Evolutionary conservation across 2,888 invertebrate species (phyloP).

Genomic region (Rhagonycha fulva): DNA sequence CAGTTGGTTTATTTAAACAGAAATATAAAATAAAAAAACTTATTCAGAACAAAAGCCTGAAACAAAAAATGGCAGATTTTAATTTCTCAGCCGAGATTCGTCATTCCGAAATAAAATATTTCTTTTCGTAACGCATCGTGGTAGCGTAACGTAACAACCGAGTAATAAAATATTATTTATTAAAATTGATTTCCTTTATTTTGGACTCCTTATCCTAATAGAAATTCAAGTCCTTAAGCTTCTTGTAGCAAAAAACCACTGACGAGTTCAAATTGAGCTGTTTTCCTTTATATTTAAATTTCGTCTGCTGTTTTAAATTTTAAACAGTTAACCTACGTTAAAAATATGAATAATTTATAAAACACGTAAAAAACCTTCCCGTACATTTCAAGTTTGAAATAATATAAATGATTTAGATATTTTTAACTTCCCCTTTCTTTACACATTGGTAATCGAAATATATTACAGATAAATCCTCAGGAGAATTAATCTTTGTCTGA

Average conservation of each 20-base stretch:
- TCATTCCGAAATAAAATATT: too few species aligned
- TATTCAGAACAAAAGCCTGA: not conserved
- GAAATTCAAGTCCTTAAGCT: not conserved
- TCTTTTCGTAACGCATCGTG: too few species aligned
- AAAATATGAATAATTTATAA: not conserved
- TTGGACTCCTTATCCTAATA: not conserved
- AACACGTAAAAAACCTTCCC: not conserved
- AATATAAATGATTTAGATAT: not conserved
- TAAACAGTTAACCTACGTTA: not conserved
- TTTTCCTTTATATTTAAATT: not conserved
- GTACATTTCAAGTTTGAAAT: not conserved
- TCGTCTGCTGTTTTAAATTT: not conserved
- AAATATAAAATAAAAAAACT: not conserved
- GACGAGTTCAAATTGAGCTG: not conserved
- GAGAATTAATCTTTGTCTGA: not conserved
- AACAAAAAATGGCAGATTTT: not conserved
- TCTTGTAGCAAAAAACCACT: not conserved
- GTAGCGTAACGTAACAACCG: not conserved
- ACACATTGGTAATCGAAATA: not conserved
- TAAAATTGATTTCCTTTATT: not conserved
- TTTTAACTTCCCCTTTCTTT: not conserved
- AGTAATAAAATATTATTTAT: too few species aligned
- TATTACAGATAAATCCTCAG: not conserved
- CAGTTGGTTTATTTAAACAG: not conserved
- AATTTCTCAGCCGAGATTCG: not conserved